These are phyloP conservation scores for Phytoseiulus persimilis DNA, from an alignment of 2,888 invertebrate species.

Conservation along the genomic window DNA sequence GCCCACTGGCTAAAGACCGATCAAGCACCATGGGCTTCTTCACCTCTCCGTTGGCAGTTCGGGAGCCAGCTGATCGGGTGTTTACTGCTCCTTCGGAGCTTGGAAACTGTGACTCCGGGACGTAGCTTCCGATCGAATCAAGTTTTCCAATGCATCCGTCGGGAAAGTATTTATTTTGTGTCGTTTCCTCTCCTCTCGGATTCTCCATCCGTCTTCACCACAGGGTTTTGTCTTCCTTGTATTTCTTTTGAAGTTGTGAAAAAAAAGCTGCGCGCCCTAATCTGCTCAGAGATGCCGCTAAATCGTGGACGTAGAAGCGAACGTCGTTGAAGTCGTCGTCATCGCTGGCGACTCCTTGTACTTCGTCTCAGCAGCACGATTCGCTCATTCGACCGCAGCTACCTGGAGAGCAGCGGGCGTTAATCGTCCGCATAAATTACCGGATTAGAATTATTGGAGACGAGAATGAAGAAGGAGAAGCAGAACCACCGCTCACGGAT, in stretches of 20 bases:
- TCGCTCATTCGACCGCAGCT: neutral
- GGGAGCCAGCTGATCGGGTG: too few relatives aligned
- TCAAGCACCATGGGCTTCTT: too few relatives aligned
- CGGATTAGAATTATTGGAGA: neutral
- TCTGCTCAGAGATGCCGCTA: neutral
- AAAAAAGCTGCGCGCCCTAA: neutral
- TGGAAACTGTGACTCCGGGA: too few relatives aligned
- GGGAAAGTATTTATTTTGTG: neutral
- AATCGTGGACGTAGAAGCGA: neutral
- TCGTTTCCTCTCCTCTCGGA: neutral
- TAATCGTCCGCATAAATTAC: conserved; percentile 5
- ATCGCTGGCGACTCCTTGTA: neutral
- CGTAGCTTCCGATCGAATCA: too few relatives aligned
- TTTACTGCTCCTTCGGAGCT: too few relatives aligned
- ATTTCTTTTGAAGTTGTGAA: neutral
- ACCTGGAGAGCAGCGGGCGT: conserved; percentile 5
- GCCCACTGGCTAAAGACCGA: too few relatives aligned
- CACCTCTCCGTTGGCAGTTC: too few relatives aligned
- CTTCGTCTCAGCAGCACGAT: neutral
- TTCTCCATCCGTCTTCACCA: neutral
- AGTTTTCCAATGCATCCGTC: neutral
- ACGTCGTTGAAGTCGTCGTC: neutral
- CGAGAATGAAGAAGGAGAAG: neutral
- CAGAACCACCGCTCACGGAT: neutral
- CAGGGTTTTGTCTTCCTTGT: neutral